Conservation (phyloP, 2,113 vertebrate genomes). For the Syngnathus scovelli region DNA sequence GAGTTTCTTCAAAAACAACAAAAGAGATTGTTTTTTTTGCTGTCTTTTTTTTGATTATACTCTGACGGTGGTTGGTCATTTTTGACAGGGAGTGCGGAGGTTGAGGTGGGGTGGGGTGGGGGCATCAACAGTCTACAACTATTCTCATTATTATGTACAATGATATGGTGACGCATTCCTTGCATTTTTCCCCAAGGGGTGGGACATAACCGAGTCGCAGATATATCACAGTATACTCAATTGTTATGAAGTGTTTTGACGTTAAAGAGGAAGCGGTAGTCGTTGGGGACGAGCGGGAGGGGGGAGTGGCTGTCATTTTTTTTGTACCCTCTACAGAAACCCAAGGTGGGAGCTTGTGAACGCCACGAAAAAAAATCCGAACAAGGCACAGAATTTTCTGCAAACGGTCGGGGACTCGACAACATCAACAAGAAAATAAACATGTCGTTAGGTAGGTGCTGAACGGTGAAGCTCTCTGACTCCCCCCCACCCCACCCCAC, state of each 20-base stretch:
- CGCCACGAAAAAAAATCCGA: conserved; percentile 67
- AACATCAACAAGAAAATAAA: conserved; percentile 71
- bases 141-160: conserved; percentile 48
- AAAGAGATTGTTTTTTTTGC: conserved; percentile 9
- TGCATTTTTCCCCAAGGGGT: conserved; percentile 43
- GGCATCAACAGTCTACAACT: conserved; percentile 18
- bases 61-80: conserved; percentile 8
- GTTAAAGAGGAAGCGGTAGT: conserved; percentile 14
- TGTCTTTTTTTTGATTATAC: conserved; percentile 14
- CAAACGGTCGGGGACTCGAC: conserved; percentile 73
- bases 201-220: conserved; percentile 46
- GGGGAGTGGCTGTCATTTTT: conserved; percentile 17
- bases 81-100: not conserved
- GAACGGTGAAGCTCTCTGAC: conserved; percentile 85
- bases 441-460: conserved; percentile 83
- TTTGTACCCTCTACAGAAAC: not conserved
- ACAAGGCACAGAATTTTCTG: conserved; percentile 99
- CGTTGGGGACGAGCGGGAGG: conserved; percentile 41
- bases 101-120: not conserved
- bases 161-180: conserved; percentile 59
- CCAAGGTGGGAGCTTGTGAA: too few relatives aligned
- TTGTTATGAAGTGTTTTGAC: conserved; percentile 53
- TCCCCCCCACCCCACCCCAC: conserved; percentile 14
- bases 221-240: conserved; percentile 71
- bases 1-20: not conserved